Evolutionary conservation across 64 coral and sea anemone species (phyloP).

Genomic region (Actinia equina): DNA sequence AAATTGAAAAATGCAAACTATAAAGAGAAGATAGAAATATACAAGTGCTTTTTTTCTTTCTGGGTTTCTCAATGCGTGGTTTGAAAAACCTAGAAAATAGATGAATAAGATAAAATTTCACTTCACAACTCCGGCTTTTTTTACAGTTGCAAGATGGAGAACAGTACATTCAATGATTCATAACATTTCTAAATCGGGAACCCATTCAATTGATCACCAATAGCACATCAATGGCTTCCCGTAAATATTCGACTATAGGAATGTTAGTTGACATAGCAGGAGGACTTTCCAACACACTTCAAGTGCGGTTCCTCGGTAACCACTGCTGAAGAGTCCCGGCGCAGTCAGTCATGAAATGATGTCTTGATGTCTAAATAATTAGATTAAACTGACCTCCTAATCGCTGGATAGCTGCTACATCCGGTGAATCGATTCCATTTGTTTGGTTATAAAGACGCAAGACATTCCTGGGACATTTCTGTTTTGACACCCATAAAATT

Average conservation of each 20-base stretch:
- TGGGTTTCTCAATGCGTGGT: too few relatives aligned
- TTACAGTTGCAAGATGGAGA: background rate
- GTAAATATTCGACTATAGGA: background rate
- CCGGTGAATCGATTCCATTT: conserved; percentile 11
- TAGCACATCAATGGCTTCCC: background rate
- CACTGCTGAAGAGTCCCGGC: conserved; percentile 12
- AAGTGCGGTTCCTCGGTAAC: background rate
- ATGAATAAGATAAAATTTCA: background rate
- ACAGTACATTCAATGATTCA: background rate
- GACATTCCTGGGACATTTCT: conserved; percentile 22
- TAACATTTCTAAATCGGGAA: background rate
- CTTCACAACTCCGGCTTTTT: background rate
- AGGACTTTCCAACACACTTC: background rate
- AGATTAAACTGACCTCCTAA: conserved; percentile 22
- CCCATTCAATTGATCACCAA: background rate
- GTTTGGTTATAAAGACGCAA: conserved; percentile 1
- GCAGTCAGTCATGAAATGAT: background rate
- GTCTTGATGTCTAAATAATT: conserved; percentile 7
- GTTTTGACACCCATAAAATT: conserved; percentile 15
- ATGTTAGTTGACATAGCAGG: background rate
- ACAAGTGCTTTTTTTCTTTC: too few relatives aligned
- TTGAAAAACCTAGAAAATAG: too few relatives aligned
- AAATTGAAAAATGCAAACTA: too few relatives aligned
- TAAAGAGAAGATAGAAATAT: too few relatives aligned
- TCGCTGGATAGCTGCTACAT: conserved; percentile 4